Evolutionary conservation across 2,113 vertebrate genomes (phyloP), one percentile per base, ranked within the genome.

Genomic region (Cairina moschata): DNA sequence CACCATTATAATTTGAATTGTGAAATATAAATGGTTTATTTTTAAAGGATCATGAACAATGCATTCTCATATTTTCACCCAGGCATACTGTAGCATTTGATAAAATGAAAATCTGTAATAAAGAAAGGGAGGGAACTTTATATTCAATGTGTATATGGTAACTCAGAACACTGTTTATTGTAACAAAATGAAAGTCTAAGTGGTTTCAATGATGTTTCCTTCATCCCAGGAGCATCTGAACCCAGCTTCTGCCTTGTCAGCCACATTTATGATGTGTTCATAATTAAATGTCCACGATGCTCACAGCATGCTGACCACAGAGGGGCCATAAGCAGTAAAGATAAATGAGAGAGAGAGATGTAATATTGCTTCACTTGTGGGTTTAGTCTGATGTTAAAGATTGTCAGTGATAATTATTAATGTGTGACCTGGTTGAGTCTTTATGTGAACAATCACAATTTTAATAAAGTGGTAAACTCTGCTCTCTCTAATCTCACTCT

Each of bases 321-420:
- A 98, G 98, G 97, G 98, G 97, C 98, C 98, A 98, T 98, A 98
- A 98, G 98, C 98, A 97, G 96, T 98, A 98, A 97, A 98, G 99
- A 99, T 99, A 98, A 98, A 99, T 98, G 98, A 98, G 98, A 98
- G 95, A 89, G 88, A 98, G 98, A 98, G 98, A 98, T 98, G 98
- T 98, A 99, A 99, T 99, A 99, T 99, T 98, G 98, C 98, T 98
- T 98, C 98, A 98, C 98, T 98, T 98, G 98, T 98, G 98, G 98
- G 98, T 98, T 98, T 98, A 90, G 74, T 98, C 98, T 98, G 98
- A 98, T 98, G 98, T 98, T 99, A 98, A 98, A 98, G 98, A 98
- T 98, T 98, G 98, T 98, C 98, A 98, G 97, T 96, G 98, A 98
- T 98, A 98, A 99, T 99, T 98, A 99, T 99, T 98, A 98, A 98